Evolutionary conservation across 2,888 invertebrate species (phyloP).

Genomic region (Deilephila elpenor): DNA sequence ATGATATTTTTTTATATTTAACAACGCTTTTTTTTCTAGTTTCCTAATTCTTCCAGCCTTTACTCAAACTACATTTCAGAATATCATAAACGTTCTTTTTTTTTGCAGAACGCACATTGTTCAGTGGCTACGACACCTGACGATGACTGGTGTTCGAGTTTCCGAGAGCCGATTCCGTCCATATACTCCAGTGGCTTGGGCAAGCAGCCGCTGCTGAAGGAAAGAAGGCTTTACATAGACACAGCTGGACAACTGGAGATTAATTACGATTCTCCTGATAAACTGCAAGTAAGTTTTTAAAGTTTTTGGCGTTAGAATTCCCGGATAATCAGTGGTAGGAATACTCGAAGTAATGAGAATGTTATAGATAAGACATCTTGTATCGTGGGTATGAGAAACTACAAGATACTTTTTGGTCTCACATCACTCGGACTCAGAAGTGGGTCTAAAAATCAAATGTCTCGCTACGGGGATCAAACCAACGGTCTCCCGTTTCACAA

Average conservation of each 20-base stretch:
- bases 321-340: too few species aligned
- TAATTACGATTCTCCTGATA: constrained; percentile 6
- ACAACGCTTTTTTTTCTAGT: too few species aligned
- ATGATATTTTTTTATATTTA: too few species aligned
- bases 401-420: too few species aligned
- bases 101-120: constrained; percentile 54
- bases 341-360: too few species aligned
- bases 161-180: constrained; percentile 42
- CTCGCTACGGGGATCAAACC: too few species aligned
- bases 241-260: constrained; percentile 10
- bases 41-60: neutral
- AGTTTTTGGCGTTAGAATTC: too few species aligned
- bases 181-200: neutral
- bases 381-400: too few species aligned
- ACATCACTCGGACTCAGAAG: too few species aligned
- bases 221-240: constrained; percentile 22
- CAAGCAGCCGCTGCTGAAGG: neutral
- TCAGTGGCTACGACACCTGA: neutral
- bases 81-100: constrained; percentile 31
- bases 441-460: too few species aligned
- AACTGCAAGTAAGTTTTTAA: constrained; percentile 20
- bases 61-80: neutral
- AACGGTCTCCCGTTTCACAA: too few species aligned
- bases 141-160: constrained; percentile 54
- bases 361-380: too few species aligned